Evolutionary conservation across 2,888 invertebrate species (phyloP), one percentile per base, ranked within the genome.

Genomic region (Malthinus flaveolus): DNA sequence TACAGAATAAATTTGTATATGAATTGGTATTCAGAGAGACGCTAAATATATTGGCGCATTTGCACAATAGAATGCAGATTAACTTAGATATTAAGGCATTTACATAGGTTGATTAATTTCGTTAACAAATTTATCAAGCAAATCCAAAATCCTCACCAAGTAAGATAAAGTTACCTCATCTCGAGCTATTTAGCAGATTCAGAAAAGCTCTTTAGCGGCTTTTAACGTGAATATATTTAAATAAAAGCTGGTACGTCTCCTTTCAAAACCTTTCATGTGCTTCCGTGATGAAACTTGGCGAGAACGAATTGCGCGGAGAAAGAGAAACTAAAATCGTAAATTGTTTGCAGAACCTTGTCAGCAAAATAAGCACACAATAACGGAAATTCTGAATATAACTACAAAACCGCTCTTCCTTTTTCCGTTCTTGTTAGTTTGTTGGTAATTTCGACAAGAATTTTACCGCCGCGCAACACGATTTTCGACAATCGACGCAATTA

Each of bases 321-420:
- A 31, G 57, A 49, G 56, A 53, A 52, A 59, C 53, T 56, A 44
- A 59, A 54, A 59, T 55, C 33, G 54, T 53, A 59, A 50, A 55
- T 56, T 54, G 61, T 61, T 61, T 56, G 54, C 54, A 57, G 57
- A 56, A 56, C 55, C 44, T 53, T 36, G 55, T 56, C 57, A 50
- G 52, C 55, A 61, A 56, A 59, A 58, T 56, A 56, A 57, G 42
- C 52, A 60, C 47, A 60, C 62, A 64, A 64, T 61, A 58, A 64
- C 59, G 61, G 59, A 52, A 58, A 60, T 61, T 59, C 62, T 58
- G 59, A 57, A 63, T 59, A 59, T 56, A 61, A 49, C 62, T 60
- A 48, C 61, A 56, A 63, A 61, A 63, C 59, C 61, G 61, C 56
- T 57, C 37, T 63, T 65, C 65, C 65, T 65, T 63, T 65, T 63